Evolutionary conservation across 2,888 invertebrate genomes (phyloP).

Genomic region (Amphiduros pacificus): DNA sequence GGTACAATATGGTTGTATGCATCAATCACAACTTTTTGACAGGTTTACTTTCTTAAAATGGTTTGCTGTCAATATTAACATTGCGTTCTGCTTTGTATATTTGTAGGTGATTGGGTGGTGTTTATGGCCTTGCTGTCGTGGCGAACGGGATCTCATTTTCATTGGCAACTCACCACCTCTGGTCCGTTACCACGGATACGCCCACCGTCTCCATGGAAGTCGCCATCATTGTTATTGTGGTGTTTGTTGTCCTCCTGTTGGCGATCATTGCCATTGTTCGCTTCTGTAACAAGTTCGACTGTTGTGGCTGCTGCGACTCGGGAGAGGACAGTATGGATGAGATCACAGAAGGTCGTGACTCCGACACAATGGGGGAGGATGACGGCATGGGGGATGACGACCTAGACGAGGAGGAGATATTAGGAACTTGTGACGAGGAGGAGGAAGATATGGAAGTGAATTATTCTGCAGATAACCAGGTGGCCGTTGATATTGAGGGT

Average conservation of each 20-base stretch:
- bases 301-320: constrained; percentile 18
- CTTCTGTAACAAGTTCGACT: constrained; percentile 16
- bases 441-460: constrained; percentile 11
- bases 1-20: too few species aligned
- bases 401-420: constrained; percentile 15
- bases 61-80: too few species aligned
- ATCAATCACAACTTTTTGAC: too few species aligned
- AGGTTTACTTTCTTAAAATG: too few species aligned
- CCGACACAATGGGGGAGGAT: constrained; percentile 14
- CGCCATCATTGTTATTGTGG: constrained; percentile 22
- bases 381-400: constrained; percentile 6
- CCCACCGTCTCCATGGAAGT: constrained; percentile 20
- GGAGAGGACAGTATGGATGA: constrained; percentile 15
- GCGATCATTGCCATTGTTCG: constrained; percentile 14
- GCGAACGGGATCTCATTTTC: too few species aligned
- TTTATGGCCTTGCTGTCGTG: too few species aligned
- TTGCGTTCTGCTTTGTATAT: too few species aligned
- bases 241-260: constrained; percentile 15
- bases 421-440: constrained; percentile 1
- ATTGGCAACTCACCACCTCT: too few species aligned
- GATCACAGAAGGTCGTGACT: constrained; percentile 12
- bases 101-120: too few species aligned
- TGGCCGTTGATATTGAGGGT: constrained; percentile 15
- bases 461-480: constrained; percentile 7
- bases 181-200: too few species aligned